Conservation (phyloP, 1,140 invertebrate species). For the Hyles vespertilio region DNA sequence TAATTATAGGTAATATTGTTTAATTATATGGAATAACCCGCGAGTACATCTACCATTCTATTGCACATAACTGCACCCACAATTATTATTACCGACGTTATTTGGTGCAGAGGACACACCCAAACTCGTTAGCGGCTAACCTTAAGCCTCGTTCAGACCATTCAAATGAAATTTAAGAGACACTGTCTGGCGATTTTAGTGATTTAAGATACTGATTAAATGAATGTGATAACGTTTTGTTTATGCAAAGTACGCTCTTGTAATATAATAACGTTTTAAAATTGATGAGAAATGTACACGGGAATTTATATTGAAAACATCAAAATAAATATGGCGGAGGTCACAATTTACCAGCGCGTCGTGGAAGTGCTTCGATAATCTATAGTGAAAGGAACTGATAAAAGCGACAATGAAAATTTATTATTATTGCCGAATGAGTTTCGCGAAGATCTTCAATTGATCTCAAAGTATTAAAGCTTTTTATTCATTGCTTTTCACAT, state of each 20-base stretch:
- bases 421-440: too few relatives aligned
- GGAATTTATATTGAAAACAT: too few relatives aligned
- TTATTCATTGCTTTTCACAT: too few relatives aligned
- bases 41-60: conserved; percentile 30
- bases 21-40: conserved; percentile 21
- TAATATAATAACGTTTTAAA: too few relatives aligned
- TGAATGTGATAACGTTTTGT: background rate
- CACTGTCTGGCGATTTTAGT: conserved; percentile 10
- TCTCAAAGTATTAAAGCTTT: too few relatives aligned
- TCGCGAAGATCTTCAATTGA: too few relatives aligned
- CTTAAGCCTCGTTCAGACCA: conserved; percentile 48
- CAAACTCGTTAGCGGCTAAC: conserved; percentile 64
- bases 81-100: conserved; percentile 59
- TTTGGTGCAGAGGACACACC: conserved; percentile 65
- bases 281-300: too few relatives aligned
- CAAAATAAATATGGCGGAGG: too few relatives aligned
- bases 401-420: too few relatives aligned
- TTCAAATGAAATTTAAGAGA: conserved; percentile 18
- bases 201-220: conserved; percentile 13
- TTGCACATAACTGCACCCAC: conserved; percentile 59
- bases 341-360: too few relatives aligned
- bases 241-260: background rate
- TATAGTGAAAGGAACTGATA: too few relatives aligned
- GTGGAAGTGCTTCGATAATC: too few relatives aligned
- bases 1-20: conserved; percentile 22